Evolutionary conservation across 2,113 vertebrate genomes (phyloP), one percentile per base, ranked within the genome.

Genomic region (Ailurus styani): DNA sequence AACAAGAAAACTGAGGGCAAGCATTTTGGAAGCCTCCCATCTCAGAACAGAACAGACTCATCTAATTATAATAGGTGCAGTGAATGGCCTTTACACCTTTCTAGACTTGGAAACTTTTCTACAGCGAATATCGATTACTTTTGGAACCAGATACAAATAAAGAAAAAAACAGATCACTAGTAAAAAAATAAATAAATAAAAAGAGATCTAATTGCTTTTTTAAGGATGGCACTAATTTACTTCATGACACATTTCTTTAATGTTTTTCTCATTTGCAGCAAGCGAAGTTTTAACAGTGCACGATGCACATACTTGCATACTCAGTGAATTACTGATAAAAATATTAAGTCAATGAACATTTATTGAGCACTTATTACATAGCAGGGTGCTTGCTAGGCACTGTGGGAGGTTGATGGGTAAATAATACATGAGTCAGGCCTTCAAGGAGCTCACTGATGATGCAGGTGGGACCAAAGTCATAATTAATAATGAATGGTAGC

Each of bases 291-390:
- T 72, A 93, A 93, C 40, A 60, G 29, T n/a, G 31, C 82, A 75
- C 25, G 75, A 64, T 81, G 70, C 54, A 40, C 87, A 75, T 70
- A 64, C 52, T 88, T n/a, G 45, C 70, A 89, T 72, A 64, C 73
- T 87, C 78, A 55, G 20, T 68, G 66, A 84, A 87, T 93, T 93
- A 55, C 87, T 96, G 96, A 95, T 96, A 95, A 97, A 96, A 98
- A 94, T 68, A 83, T 91, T 96, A 96, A 96, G 95, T 87, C 93
- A 98, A 97, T 91, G 95, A 93, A 92, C 83, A 96, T 98, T 97
- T 96, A 95, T 57, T 93, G 95, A 90, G 50, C 90, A 90, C 91
- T 98, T 97, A 97, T 90, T 97, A 97, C 92, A 91, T 96, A 96
- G 97, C 92, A 96, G 97, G 94, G 95, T 96, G 94, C 92, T 96